phyloP scores from a whole-genome alignment of 2,797 vertebrate genomes.

The Tarsius wallacei region DNA sequence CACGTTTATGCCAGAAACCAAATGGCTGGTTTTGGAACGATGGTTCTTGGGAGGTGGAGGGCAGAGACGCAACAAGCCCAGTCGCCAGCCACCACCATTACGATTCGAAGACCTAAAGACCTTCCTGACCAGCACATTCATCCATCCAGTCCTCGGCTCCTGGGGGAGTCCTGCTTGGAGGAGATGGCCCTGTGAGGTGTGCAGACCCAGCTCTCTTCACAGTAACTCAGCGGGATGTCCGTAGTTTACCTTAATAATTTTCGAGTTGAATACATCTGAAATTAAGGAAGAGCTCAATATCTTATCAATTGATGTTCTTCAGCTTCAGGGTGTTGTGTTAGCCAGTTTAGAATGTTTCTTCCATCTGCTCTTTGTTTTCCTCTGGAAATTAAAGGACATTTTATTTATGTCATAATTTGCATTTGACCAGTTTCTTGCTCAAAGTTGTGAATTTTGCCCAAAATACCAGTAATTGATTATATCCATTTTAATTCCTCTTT shows the following conservation, averaged over 20 bases:
- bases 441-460: background rate
- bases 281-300: background rate
- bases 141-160: background rate
- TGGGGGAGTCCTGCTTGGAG: background rate
- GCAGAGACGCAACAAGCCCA: background rate
- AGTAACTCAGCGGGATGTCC: background rate
- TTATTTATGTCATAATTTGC: background rate
- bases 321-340: background rate
- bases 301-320: background rate
- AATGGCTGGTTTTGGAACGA: background rate
- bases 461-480: background rate
- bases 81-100: background rate
- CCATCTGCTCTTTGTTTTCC: background rate
- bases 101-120: background rate
- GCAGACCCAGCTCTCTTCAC: background rate
- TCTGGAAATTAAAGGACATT: background rate
- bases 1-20: background rate
- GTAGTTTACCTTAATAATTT: background rate
- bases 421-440: background rate
- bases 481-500: background rate
- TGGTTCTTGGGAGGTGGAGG: background rate
- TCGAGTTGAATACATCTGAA: background rate
- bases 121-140: background rate
- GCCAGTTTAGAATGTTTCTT: background rate
- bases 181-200: background rate